Conservation (phyloP, 2,113 vertebrate species). For the Uria aalge region DNA sequence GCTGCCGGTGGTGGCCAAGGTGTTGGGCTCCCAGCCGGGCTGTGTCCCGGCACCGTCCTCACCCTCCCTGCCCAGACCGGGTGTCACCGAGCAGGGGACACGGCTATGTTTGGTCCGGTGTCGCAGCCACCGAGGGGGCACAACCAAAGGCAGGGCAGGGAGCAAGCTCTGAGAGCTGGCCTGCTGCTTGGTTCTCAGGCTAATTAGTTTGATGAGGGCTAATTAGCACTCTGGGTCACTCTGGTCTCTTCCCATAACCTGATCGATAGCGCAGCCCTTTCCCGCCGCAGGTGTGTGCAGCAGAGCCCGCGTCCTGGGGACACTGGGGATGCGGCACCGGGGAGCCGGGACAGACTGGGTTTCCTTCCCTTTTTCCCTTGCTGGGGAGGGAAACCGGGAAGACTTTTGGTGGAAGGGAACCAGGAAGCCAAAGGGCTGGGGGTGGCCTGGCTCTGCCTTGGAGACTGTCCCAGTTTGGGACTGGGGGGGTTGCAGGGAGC, state of each 20-base stretch:
- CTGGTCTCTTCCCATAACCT: neutral
- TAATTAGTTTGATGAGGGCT: neutral
- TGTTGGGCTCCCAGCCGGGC: neutral
- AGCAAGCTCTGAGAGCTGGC: neutral
- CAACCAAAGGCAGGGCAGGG: neutral
- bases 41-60: fast-evolving
- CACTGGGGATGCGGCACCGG: neutral
- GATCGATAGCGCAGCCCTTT: neutral
- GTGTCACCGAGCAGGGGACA: neutral
- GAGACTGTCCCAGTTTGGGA: neutral
- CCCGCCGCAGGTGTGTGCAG: fast-evolving
- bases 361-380: neutral
- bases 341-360: fast-evolving
- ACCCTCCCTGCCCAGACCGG: neutral
- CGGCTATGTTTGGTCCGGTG: fast-evolving
- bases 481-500: neutral
- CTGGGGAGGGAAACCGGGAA: fast-evolving
- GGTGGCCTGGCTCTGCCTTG: neutral
- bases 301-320: neutral
- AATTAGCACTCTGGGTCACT: neutral
- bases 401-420: neutral
- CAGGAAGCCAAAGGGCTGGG: neutral
- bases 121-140: neutral
- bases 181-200: neutral
- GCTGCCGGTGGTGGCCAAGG: fast-evolving